Conservation (phyloP, 2,113 vertebrate species). For the Strigops habroptila region DNA sequence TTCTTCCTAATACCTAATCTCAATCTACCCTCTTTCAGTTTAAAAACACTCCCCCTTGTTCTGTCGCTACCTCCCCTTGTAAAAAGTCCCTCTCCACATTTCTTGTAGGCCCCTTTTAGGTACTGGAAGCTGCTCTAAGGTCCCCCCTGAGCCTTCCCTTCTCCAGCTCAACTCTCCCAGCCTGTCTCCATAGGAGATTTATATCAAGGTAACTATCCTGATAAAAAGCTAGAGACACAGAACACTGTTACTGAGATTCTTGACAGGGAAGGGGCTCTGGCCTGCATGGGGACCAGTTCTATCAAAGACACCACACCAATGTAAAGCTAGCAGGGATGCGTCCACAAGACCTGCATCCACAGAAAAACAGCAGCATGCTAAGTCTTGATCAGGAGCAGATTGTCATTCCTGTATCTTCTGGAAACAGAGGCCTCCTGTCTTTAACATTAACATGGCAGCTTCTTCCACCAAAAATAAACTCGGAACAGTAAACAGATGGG, state of each 20-base stretch:
- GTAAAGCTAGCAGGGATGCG: neutral
- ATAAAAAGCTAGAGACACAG: neutral
- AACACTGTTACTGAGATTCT: neutral
- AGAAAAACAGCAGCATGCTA: neutral
- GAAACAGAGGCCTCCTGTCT: neutral
- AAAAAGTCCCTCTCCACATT: neutral
- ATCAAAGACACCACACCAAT: accelerated
- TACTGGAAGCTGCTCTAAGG: neutral
- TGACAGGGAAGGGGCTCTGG: neutral
- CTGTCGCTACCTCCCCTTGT: neutral
- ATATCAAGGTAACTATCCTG: neutral
- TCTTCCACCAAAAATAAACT: neutral
- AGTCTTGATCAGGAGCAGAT: neutral
- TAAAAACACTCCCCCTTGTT: neutral
- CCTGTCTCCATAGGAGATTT: neutral
- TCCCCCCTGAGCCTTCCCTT: neutral
- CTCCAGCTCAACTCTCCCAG: neutral
- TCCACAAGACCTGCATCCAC: neutral
- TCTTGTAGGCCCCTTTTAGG: neutral
- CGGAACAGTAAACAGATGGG: neutral
- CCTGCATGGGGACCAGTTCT: neutral
- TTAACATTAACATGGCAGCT: neutral
- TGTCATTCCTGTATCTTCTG: neutral
- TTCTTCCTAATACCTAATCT: neutral
- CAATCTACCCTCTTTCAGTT: neutral